phyloP scores from a whole-genome alignment of 1,140 invertebrate genomes.

The Drosophila hydei region DNA sequence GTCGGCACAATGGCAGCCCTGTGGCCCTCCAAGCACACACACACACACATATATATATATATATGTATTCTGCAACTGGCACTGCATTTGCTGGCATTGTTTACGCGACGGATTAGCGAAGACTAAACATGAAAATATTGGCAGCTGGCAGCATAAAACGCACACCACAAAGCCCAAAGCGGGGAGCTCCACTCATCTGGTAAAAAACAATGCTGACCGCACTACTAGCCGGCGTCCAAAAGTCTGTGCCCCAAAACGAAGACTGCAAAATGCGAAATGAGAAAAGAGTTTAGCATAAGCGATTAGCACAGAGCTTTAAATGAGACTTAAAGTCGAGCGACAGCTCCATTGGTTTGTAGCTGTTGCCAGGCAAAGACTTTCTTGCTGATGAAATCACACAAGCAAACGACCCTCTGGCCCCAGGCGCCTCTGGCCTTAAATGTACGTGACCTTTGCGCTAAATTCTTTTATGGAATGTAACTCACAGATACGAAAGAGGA shows the following conservation, averaged over 20 bases:
- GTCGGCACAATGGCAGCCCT: constrained; percentile 25
- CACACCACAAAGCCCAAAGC: not conserved
- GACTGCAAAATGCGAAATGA: not conserved
- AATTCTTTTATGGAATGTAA: constrained; percentile 63
- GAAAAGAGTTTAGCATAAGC: constrained; percentile 43
- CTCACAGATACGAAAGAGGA: constrained; percentile 17
- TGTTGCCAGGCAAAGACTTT: constrained; percentile 15
- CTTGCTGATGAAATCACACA: constrained; percentile 31
- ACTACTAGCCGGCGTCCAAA: constrained; percentile 20
- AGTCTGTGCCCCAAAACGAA: constrained; percentile 24
- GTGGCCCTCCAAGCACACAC: constrained; percentile 33
- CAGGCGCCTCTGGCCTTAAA: constrained; percentile 5
- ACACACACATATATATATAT: constrained; percentile 22
- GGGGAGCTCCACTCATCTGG: not conserved
- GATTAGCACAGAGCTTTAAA: constrained; percentile 62
- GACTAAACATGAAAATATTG: constrained; percentile 63
- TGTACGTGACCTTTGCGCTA: constrained; percentile 72
- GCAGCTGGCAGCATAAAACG: constrained; percentile 4
- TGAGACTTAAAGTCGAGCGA: constrained; percentile 26
- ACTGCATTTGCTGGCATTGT: constrained; percentile 63
- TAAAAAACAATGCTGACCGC: constrained; percentile 25
- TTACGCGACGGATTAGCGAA: constrained; percentile 71
- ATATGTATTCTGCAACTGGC: constrained; percentile 28
- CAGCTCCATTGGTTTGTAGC: not conserved
- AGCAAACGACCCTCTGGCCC: not conserved